Percentiles rank a stretch among this genome's conserved stretches.
These are phyloP conservation scores for Drosophila affinis DNA, from an alignment of 2,888 invertebrate genomes.

Conservation along the genomic window DNA sequence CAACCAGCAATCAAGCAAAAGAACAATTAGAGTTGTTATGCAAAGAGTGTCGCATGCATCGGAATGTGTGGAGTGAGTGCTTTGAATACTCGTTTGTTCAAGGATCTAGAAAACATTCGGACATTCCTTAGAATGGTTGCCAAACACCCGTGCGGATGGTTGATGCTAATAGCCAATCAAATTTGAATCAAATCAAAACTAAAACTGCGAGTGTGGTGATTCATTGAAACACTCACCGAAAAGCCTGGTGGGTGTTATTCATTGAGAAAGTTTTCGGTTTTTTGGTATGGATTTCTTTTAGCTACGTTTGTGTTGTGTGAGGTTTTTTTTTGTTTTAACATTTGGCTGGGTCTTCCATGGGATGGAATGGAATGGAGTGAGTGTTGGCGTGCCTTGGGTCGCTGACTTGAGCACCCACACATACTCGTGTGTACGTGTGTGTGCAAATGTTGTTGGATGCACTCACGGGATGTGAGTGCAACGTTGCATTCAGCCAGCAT, in stretches of 20 bases:
- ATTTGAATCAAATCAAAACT: no score
- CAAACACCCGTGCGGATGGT: no score
- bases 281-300: slow-evolving; percentile 39
- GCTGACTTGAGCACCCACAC: slow-evolving; percentile 48
- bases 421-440: neutral
- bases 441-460: slow-evolving; percentile 22
- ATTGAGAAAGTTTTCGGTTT: slow-evolving; percentile 65
- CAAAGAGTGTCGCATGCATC: no score
- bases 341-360: slow-evolving; percentile 22
- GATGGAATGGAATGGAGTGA: neutral
- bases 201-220: slow-evolving; percentile 3
- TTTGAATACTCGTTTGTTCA: no score
- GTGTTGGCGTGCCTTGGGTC: slow-evolving; percentile 62
- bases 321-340: slow-evolving; percentile 2
- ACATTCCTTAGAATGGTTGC: no score
- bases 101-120: no score
- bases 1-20: neutral
- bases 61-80: no score
- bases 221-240: slow-evolving; percentile 35
- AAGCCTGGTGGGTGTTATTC: slow-evolving; percentile 49
- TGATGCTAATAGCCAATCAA: no score
- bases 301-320: neutral
- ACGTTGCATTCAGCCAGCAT: slow-evolving; percentile 29
- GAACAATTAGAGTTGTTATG: no score
- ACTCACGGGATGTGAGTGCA: slow-evolving; percentile 8